Evolutionary conservation across 2,888 invertebrate species (phyloP).

Genomic region (Leucoma salicis): DNA sequence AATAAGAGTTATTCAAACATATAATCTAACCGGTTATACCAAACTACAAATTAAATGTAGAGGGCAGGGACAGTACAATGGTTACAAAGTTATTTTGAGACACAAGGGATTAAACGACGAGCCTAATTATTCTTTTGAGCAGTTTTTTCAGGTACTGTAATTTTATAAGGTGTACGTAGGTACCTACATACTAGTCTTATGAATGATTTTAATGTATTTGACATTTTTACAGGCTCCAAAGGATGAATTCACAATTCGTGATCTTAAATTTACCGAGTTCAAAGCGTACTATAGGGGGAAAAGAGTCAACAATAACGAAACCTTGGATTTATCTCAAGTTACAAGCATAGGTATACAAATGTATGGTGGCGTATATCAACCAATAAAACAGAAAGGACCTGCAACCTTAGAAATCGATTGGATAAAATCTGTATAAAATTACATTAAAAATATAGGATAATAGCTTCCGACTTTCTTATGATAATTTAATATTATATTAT

Average conservation of each 20-base stretch:
- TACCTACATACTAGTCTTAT: neutral
- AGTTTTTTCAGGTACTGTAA: conserved; percentile 74
- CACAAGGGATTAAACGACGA: conserved; percentile 81
- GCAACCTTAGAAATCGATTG: conserved; percentile 85
- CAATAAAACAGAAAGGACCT: conserved; percentile 84
- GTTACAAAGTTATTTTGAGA: conserved; percentile 83
- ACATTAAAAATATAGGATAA: too few species aligned
- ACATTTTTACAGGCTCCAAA: conserved; percentile 71
- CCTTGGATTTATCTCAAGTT: conserved; percentile 80
- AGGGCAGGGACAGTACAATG: conserved; percentile 81
- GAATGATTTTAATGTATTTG: neutral
- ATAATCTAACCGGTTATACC: conserved; percentile 73
- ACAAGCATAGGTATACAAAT: conserved; percentile 85
- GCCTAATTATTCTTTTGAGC: conserved; percentile 83
- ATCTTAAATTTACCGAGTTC: conserved; percentile 80
- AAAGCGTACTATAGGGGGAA: conserved; percentile 84
- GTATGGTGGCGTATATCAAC: conserved; percentile 85
- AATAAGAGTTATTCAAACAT: conserved; percentile 69
- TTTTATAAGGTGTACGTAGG: neutral
- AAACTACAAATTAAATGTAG: conserved; percentile 79
- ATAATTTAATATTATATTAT: too few species aligned
- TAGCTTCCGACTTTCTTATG: too few species aligned
- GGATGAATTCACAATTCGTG: conserved; percentile 75
- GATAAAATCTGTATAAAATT: conserved; percentile 68
- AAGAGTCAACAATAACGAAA: conserved; percentile 77